Evolutionary conservation across 2,113 vertebrate genomes (phyloP).

Genomic region (Gavialis gangeticus): DNA sequence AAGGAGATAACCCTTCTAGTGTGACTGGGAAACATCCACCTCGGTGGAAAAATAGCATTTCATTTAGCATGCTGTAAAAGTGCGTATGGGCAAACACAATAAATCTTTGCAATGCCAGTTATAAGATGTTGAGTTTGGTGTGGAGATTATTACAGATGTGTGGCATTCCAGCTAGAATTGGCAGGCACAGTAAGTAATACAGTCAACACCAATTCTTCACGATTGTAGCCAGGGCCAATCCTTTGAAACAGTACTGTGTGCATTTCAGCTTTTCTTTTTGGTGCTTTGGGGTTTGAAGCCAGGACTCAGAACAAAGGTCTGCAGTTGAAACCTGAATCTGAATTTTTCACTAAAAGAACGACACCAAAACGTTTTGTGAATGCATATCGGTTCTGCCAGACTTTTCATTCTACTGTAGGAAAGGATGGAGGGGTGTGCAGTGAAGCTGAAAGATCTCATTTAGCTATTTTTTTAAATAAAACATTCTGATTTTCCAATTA

Average conservation of each 20-base stretch:
- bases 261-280: neutral
- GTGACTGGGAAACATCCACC: neutral
- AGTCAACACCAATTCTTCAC: neutral
- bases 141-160: neutral
- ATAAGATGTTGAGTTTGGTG: neutral
- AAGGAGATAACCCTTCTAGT: neutral
- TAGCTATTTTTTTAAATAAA: too few species aligned
- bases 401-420: too few species aligned
- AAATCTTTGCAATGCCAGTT: neutral
- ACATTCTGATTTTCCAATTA: too few species aligned
- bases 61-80: neutral
- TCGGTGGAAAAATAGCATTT: neutral
- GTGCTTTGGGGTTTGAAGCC: fast-evolving
- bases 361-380: too few species aligned
- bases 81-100: neutral
- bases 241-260: neutral
- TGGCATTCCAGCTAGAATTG: neutral
- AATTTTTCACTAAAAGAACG: too few species aligned
- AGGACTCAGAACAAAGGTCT: too few species aligned
- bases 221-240: neutral
- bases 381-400: too few species aligned
- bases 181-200: neutral
- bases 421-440: too few species aligned
- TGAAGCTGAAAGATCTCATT: too few species aligned
- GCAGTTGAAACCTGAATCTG: too few species aligned